Evolutionary conservation across 2,113 vertebrate genomes (phyloP).

Genomic region (Crotalus tigris): DNA sequence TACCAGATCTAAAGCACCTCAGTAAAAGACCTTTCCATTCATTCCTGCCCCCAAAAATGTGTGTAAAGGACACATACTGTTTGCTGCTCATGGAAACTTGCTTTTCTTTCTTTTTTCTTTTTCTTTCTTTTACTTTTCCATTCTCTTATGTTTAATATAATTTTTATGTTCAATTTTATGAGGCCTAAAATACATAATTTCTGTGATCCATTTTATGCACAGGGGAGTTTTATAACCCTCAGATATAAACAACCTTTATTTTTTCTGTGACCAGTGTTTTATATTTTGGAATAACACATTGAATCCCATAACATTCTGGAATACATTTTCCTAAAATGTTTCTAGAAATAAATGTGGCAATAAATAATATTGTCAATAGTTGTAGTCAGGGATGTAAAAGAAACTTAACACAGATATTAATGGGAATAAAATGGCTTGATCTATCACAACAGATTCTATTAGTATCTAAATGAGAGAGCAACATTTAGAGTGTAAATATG

Average conservation of each 20-base stretch:
- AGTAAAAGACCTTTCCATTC: background rate
- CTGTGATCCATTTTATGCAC: background rate
- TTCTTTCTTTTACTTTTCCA: background rate
- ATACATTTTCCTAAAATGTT: background rate
- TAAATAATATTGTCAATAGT: background rate
- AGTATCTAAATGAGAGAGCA: background rate
- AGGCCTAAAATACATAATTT: background rate
- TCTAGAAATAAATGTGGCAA: background rate
- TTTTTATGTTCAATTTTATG: background rate
- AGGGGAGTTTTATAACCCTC: background rate
- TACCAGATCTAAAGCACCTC: background rate
- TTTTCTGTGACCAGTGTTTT: background rate
- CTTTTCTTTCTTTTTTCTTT: background rate
- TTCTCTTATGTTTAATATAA: background rate
- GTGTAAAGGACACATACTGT: background rate
- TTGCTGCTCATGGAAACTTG: background rate
- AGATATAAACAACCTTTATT: background rate
- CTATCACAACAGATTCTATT: background rate
- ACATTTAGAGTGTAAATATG: background rate
- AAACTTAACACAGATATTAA: background rate
- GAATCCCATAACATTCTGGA: background rate
- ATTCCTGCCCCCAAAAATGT: background rate
- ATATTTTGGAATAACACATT: background rate
- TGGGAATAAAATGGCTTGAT: background rate
- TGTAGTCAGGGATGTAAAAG: background rate